Evolutionary conservation across 2,888 invertebrate genomes (phyloP).

Genomic region (Drosophila fungiperda): DNA sequence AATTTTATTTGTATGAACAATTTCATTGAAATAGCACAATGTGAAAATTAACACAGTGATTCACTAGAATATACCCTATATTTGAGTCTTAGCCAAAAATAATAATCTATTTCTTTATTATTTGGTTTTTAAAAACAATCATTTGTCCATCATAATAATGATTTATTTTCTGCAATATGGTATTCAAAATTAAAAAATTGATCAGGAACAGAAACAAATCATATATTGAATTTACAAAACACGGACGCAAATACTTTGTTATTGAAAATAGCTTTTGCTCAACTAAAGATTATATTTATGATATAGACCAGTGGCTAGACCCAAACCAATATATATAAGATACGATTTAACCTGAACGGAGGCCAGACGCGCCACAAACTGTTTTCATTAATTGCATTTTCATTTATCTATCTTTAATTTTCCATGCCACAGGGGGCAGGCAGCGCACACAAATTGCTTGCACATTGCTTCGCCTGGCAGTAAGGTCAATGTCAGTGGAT

Average conservation of each 20-base stretch:
- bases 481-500: conserved; percentile 52
- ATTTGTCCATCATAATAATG: background rate
- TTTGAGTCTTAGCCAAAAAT: background rate
- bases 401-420: conserved; percentile 42
- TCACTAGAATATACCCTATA: conserved; percentile 13
- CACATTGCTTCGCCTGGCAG: conserved; percentile 1
- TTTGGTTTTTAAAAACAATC: background rate
- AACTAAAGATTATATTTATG: conserved; percentile 35
- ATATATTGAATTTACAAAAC: conserved; percentile 45
- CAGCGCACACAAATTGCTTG: conserved; percentile 3
- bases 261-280: conserved; percentile 18
- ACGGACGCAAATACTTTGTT: conserved; percentile 24
- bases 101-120: background rate
- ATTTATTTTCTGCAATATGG: background rate
- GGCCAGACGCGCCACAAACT: conserved; percentile 30
- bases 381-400: conserved; percentile 56
- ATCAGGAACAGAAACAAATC: conserved; percentile 14
- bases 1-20: conserved; percentile 54
- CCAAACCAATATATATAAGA: conserved; percentile 18
- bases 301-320: conserved; percentile 27
- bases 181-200: background rate
- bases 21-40: conserved; percentile 51
- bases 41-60: background rate
- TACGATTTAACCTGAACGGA: conserved; percentile 31
- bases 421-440: conserved; percentile 14